Base-by-base conservation (phyloP, 2,113 vertebrate genomes). In the Lophochroa leadbeateri region DNA sequence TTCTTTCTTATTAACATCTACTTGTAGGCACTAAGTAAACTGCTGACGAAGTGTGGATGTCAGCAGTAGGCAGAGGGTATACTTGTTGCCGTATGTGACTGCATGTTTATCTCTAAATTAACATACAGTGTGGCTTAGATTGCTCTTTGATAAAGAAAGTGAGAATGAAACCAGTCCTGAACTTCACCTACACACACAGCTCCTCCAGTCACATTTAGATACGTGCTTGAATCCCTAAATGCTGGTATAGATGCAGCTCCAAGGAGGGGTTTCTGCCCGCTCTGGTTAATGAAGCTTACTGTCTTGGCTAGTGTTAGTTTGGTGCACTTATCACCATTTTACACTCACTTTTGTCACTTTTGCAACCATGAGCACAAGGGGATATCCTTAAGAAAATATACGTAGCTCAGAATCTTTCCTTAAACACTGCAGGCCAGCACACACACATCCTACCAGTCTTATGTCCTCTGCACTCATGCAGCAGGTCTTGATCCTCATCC, bases 401-500 rank as follows among this genome's bases (percentile, higher is more conserved):
- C 13, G 3, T 65, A 13, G 20, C 37, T 67, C 47, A 55, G 21
- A 74, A 21, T 61, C 39, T 71, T 65, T 25, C 58, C 13, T 55
- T 33, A 55, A 55, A 15, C 24, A 46, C 24, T 52, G 21, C 33
- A 64, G 33, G 35, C 43, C 43, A 50, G 31, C 31, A 44, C 7
- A 18, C 0, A 2, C 11, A 7, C 24, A 17, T 29, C 35, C 17
- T 50, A 8, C 23, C 4, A 1, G 9, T 41, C 77, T 43, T 65
- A 18, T 0, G 16, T 75, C 50, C 43, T 57, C 28, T 69, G 39
- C n/a, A 47, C 12, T 80, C 33, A 17, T 6, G 10, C n/a, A 31
- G 12, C 9, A 69, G 6, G 17, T 61, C 75, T 64, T 65, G 37
- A 35, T 33, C n/a, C 15, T 44, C 25, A 12, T 86, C 16, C 3